Percentiles rank a stretch among this genome's conserved stretches.
These are phyloP conservation scores for Sardina pilchardus DNA, from an alignment of 2,113 vertebrate genomes.

Conservation along the genomic window DNA sequence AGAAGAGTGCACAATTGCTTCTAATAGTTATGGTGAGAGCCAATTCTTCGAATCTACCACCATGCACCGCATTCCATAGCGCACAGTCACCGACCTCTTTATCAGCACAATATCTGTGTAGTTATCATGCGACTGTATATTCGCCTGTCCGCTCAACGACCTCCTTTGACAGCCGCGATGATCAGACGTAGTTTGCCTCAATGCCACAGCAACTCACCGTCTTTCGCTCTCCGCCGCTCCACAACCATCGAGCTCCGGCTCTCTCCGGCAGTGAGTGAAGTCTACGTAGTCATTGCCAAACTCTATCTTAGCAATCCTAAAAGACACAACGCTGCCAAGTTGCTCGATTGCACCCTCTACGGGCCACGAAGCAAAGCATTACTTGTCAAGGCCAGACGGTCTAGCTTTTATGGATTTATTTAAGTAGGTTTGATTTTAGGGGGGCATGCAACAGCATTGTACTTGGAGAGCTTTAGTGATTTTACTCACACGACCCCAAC, in stretches of 20 bases:
- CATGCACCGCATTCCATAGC: not conserved
- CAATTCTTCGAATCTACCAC: not conserved
- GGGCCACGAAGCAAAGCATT: not conserved
- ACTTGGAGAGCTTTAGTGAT: no score
- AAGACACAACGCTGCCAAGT: not conserved
- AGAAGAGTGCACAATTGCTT: not conserved
- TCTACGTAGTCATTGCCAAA: slow-evolving; percentile 3
- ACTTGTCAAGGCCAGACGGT: not conserved
- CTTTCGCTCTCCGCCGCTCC: not conserved
- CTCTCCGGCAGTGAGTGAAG: not conserved
- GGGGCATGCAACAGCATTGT: no score
- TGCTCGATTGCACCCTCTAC: not conserved
- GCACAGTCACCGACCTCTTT: not conserved
- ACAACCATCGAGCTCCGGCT: slow-evolving; percentile 5
- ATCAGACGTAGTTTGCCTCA: not conserved
- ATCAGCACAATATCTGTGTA: not conserved
- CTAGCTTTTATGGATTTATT: not conserved
- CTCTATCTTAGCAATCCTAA: not conserved
- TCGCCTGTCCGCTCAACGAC: not conserved
- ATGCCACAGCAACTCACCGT: not conserved
- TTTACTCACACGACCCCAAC: no score
- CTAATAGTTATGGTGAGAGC: not conserved
- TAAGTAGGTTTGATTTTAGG: not conserved
- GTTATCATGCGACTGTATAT: not conserved
- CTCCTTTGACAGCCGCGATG: not conserved